phyloP scores from a whole-genome alignment of 2,797 vertebrate species.

The Molossus alvarezi region DNA sequence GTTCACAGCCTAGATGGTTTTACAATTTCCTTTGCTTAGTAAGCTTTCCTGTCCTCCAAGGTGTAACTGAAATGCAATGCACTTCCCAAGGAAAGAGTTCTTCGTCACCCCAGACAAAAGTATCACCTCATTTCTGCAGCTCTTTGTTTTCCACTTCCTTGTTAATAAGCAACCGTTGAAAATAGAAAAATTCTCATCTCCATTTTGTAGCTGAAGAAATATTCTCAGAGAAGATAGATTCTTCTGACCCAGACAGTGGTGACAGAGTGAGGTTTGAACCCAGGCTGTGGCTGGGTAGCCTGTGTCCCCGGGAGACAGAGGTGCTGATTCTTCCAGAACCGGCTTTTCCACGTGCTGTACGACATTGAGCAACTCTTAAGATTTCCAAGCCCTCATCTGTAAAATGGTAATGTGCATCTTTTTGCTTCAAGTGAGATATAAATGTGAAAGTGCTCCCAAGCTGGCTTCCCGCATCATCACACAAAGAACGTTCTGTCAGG shows the following conservation, averaged over 20 bases:
- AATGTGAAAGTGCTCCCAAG: background rate
- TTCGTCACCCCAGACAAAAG: background rate
- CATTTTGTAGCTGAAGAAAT: slow-evolving; percentile 11
- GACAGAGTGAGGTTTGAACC: background rate
- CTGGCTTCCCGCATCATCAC: background rate
- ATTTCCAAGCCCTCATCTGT: background rate
- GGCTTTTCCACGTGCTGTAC: background rate
- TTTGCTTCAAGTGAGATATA: background rate
- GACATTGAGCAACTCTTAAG: background rate
- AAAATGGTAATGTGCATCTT: background rate
- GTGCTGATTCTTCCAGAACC: background rate
- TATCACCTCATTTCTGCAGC: background rate
- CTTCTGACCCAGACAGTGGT: background rate
- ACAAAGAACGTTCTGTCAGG: background rate
- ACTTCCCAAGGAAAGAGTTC: background rate
- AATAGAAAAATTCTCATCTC: slow-evolving; percentile 10
- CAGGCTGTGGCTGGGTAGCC: background rate
- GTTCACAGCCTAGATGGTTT: background rate
- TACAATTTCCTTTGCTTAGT: background rate
- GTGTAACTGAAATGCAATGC: background rate
- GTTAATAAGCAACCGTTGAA: background rate
- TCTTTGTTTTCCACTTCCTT: slow-evolving; percentile 14
- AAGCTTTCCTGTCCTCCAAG: background rate
- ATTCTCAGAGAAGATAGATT: background rate
- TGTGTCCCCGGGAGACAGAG: background rate